Conservation (phyloP, 2,888 invertebrate species). For the Mayetiola destructor region DNA sequence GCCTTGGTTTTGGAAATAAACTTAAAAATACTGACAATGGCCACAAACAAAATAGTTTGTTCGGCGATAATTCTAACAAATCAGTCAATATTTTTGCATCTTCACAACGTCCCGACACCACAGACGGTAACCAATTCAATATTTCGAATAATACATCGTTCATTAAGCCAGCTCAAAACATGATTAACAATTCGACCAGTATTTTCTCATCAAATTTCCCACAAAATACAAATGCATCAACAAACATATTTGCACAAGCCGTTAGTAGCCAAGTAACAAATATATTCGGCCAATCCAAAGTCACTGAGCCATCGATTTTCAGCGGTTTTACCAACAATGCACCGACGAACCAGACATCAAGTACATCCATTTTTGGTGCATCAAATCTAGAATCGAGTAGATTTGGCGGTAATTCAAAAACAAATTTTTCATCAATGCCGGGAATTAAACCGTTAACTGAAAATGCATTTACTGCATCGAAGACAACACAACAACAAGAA, state of each 20-base stretch:
- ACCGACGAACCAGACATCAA: not conserved
- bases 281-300: not conserved
- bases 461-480: conserved; percentile 12
- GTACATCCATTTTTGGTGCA: not conserved
- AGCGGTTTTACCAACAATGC: not conserved
- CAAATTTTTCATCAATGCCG: not conserved
- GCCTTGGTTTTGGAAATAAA: not conserved
- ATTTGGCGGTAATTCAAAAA: not conserved
- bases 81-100: not conserved
- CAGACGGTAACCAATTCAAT: not conserved
- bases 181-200: not conserved
- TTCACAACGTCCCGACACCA: not conserved
- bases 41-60: not conserved
- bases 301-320: not conserved
- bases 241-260: not conserved
- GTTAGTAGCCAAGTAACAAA: not conserved
- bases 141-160: not conserved
- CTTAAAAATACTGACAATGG: not conserved
- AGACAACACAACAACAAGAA: conserved; percentile 16
- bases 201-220: not conserved
- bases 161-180: not conserved
- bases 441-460: not conserved
- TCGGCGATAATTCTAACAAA: not conserved
- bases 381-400: too few relatives aligned
- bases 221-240: not conserved